Percentiles rank a stretch among this genome's conserved stretches.
Evolutionary conservation across 2,797 vertebrate genomes (phyloP).

Genomic region (Cossypha caffra): DNA sequence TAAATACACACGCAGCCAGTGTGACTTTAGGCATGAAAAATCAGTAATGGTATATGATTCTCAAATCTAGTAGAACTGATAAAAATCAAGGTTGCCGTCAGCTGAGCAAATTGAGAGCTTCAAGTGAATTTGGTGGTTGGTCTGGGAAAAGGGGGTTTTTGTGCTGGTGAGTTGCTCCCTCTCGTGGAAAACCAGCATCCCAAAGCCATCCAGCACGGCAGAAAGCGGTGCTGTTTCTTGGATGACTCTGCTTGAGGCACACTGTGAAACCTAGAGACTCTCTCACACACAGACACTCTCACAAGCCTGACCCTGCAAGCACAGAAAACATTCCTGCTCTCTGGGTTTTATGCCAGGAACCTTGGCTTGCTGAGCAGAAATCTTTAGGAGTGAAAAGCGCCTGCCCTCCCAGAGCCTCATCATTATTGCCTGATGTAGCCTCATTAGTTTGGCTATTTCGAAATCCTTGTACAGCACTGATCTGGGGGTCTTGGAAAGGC

Average conservation of each 20-base stretch:
- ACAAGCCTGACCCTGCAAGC: not conserved
- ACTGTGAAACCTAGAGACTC: not conserved
- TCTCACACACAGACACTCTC: not conserved
- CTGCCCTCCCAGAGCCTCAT: not conserved
- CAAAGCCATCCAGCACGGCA: not conserved
- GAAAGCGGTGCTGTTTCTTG: not conserved
- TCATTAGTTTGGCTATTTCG: not conserved
- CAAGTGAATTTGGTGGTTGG: conserved; percentile 54
- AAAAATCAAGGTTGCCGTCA: conserved; percentile 75
- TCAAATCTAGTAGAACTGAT: conserved; percentile 72
- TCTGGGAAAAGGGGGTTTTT: conserved; percentile 58
- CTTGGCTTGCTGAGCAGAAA: conserved; percentile 17
- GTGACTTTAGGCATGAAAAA: conserved; percentile 56
- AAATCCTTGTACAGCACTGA: not conserved
- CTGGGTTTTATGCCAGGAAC: not conserved
- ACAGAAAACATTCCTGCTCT: not conserved
- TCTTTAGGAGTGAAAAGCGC: not conserved
- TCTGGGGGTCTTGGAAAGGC: not conserved
- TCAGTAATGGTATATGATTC: conserved; percentile 70
- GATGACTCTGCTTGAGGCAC: not conserved
- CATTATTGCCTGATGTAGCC: not conserved
- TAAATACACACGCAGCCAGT: conserved; percentile 13
- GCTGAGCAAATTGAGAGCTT: conserved; percentile 73
- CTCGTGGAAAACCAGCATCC: conserved; percentile 82
- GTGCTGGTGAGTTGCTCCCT: conserved; percentile 91